These are phyloP conservation scores for Salvelinus sp. DNA, from an alignment of 2,113 vertebrate genomes.

Conservation along the genomic window DNA sequence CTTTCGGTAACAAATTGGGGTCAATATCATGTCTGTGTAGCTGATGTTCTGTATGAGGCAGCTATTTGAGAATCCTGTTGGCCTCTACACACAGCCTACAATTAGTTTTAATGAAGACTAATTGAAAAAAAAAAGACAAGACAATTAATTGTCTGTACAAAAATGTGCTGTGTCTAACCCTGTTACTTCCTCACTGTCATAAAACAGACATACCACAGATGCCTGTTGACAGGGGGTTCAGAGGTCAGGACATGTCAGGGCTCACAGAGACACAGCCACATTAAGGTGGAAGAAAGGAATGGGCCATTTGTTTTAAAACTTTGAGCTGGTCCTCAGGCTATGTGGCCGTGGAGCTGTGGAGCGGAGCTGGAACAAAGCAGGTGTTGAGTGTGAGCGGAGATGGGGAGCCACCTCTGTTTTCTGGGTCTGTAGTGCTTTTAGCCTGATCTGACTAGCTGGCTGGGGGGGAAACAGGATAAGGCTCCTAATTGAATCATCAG, in stretches of 20 bases:
- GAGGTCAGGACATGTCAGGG: conserved; percentile 3
- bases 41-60: too few species aligned
- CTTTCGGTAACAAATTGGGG: too few species aligned
- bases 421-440: background rate
- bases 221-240: background rate
- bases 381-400: background rate
- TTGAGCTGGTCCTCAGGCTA: background rate
- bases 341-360: background rate
- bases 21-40: too few species aligned
- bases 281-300: background rate
- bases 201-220: background rate
- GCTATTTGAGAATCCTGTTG: too few species aligned
- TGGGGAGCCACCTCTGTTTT: background rate
- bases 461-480: conserved; percentile 48
- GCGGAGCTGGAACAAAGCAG: conserved; percentile 11
- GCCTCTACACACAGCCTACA: too few species aligned
- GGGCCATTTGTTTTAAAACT: background rate
- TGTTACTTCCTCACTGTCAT: too few species aligned
- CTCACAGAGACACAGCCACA: background rate
- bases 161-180: too few species aligned
- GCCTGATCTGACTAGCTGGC: conserved; percentile 5
- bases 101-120: too few species aligned
- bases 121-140: too few species aligned
- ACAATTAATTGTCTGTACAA: too few species aligned
- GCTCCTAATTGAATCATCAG: conserved; percentile 53